Evolutionary conservation across 2,888 invertebrate genomes (phyloP).

Genomic region (Leptarthrus brevirostris): DNA sequence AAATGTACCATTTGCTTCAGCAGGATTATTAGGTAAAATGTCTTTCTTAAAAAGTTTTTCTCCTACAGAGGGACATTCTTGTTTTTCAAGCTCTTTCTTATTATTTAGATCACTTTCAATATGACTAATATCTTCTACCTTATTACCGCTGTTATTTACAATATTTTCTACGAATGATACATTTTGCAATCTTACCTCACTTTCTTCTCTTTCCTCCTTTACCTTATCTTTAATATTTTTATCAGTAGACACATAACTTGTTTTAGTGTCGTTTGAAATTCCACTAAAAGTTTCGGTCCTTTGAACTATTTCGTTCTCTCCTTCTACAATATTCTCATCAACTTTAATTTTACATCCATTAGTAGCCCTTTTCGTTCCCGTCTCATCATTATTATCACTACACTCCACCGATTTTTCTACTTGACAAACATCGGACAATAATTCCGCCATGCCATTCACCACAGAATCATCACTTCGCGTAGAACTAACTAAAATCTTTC

Average conservation of each 20-base stretch:
- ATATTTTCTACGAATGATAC: neutral
- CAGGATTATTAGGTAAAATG: neutral
- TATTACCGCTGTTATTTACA: too few species aligned
- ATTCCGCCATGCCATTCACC: neutral
- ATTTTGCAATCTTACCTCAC: too few species aligned
- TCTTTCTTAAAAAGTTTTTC: too few species aligned
- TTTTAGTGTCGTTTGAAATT: too few species aligned
- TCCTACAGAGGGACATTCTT: too few species aligned
- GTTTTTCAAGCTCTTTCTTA: too few species aligned
- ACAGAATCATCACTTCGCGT: neutral
- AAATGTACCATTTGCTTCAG: neutral
- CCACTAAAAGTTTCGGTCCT: neutral
- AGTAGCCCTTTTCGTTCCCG: neutral
- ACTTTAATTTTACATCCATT: too few species aligned
- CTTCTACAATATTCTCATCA: too few species aligned
- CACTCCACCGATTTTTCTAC: neutral
- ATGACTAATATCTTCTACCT: too few species aligned
- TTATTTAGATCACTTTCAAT: too few species aligned
- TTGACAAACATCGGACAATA: neutral
- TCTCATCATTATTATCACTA: neutral
- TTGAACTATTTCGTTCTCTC: neutral
- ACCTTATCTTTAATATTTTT: slow-evolving; percentile 4
- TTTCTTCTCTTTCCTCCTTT: neutral
- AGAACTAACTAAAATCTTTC: neutral
- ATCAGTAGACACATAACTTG: too few species aligned